Percentiles rank a stretch among this genome's conserved stretches.
These are phyloP conservation scores for Coecobrya sp. DNA, from an alignment of 2,888 invertebrate genomes.

Conservation along the genomic window DNA sequence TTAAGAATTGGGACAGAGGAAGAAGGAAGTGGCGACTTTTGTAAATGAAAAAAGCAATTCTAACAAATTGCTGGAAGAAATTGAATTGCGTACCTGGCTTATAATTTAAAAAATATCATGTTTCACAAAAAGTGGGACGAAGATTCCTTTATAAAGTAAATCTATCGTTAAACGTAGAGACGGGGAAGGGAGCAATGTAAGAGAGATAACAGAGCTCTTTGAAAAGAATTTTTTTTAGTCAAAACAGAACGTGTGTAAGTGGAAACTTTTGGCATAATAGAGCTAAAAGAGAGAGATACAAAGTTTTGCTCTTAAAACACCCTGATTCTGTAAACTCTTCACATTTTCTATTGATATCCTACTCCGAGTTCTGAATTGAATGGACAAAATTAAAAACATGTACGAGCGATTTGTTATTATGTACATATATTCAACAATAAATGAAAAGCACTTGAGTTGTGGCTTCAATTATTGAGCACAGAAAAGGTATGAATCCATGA, in stretches of 20 bases:
- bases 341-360: background rate
- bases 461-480: slow-evolving; percentile 21
- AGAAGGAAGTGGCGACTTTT: slow-evolving; percentile 73
- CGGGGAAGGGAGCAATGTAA: background rate
- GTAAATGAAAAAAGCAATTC: slow-evolving; percentile 13
- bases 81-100: background rate
- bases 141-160: background rate
- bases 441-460: slow-evolving; percentile 58
- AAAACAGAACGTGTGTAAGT: slow-evolving; percentile 56
- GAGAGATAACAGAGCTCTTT: background rate
- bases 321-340: slow-evolving; percentile 24
- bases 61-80: background rate
- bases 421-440: background rate
- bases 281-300: slow-evolving; percentile 26
- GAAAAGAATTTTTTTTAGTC: background rate
- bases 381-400: background rate
- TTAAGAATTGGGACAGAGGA: slow-evolving; percentile 66
- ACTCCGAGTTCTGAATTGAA: too few relatives aligned
- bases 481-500: slow-evolving; percentile 73
- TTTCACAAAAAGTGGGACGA: slow-evolving; percentile 37
- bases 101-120: slow-evolving; percentile 57
- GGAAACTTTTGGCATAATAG: slow-evolving; percentile 32
- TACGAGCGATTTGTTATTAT: slow-evolving; percentile 1
- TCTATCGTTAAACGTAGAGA: background rate
- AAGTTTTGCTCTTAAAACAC: slow-evolving; percentile 13